Percentiles rank a stretch among this genome's conserved stretches.
These are phyloP conservation scores for Otis tarda DNA, from an alignment of 2,113 vertebrate species.

Conservation along the genomic window DNA sequence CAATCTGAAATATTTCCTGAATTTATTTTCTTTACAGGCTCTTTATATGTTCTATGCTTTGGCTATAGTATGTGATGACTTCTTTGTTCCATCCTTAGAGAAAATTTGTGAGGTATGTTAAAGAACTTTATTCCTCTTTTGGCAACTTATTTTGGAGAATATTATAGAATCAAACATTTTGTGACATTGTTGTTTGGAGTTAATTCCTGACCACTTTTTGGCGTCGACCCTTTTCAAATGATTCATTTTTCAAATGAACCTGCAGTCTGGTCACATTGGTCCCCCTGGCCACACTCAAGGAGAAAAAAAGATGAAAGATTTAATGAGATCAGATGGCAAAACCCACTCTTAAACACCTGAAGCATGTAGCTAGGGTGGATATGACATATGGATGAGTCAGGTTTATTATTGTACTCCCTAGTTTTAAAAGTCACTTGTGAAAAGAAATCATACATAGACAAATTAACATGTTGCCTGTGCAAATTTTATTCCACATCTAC, in stretches of 20 bases:
- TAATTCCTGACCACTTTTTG: not conserved
- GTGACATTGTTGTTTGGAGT: not conserved
- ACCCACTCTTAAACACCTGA: not conserved
- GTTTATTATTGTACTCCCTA: not conserved
- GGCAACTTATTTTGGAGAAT: not conserved
- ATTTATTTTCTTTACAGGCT: conserved; percentile 73
- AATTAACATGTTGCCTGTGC: not conserved
- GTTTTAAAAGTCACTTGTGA: not conserved
- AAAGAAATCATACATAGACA: not conserved
- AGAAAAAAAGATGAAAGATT: not conserved
- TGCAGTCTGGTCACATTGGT: not conserved
- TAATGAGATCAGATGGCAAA: not conserved
- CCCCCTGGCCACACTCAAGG: not conserved
- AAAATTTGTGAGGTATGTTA: conserved; percentile 94
- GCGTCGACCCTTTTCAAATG: not conserved
- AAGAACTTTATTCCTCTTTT: not conserved
- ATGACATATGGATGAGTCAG: not conserved
- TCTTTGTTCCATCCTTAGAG: conserved; percentile 94
- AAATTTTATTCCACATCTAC: not conserved
- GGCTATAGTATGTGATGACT: conserved; percentile 95
- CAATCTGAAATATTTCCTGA: not conserved
- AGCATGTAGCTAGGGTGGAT: not conserved
- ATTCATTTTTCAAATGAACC: not conserved
- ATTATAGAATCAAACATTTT: not conserved
- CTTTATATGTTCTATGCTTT: conserved; percentile 98